A percentile compares a stretch with the other conserved stretches of the same genome.
Evolutionary conservation across 2,113 vertebrate species (phyloP).

Genomic region (Onychorhynchus coronatus): DNA sequence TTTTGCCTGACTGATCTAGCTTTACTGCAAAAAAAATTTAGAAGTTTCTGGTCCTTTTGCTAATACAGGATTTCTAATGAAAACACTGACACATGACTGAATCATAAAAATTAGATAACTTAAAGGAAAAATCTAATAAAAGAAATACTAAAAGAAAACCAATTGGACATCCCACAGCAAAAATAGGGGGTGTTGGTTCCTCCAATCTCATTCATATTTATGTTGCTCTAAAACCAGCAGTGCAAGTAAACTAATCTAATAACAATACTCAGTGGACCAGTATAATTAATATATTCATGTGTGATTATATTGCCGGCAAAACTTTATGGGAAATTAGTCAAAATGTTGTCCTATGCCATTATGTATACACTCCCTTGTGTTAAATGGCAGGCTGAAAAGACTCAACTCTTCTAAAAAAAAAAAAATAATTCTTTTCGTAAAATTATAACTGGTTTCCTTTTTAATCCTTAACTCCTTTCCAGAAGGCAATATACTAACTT

Average conservation of each 20-base stretch:
- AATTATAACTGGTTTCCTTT: background rate
- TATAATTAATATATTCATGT: background rate
- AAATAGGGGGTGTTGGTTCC: background rate
- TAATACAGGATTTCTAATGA: constrained; percentile 47
- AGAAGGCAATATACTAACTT: background rate
- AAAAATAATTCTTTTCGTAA: background rate
- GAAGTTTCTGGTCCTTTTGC: constrained; percentile 4
- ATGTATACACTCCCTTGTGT: background rate
- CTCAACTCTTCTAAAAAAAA: background rate
- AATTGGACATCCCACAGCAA: background rate
- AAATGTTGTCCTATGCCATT: background rate
- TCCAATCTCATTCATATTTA: background rate
- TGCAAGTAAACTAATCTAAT: background rate
- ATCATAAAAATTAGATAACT: constrained; percentile 50
- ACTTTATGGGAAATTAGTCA: background rate
- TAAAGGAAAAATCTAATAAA: constrained; percentile 13
- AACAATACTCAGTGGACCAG: background rate
- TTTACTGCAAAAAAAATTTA: constrained; percentile 42
- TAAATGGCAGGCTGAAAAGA: background rate
- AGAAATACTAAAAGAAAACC: background rate
- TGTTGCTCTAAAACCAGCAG: background rate
- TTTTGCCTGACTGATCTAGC: constrained; percentile 34
- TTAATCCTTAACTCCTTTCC: background rate
- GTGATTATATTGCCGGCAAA: background rate
- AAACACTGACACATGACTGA: constrained; percentile 5